These are phyloP conservation scores for Piaya cayana DNA, from an alignment of 2,113 vertebrate species.

Conservation along the genomic window DNA sequence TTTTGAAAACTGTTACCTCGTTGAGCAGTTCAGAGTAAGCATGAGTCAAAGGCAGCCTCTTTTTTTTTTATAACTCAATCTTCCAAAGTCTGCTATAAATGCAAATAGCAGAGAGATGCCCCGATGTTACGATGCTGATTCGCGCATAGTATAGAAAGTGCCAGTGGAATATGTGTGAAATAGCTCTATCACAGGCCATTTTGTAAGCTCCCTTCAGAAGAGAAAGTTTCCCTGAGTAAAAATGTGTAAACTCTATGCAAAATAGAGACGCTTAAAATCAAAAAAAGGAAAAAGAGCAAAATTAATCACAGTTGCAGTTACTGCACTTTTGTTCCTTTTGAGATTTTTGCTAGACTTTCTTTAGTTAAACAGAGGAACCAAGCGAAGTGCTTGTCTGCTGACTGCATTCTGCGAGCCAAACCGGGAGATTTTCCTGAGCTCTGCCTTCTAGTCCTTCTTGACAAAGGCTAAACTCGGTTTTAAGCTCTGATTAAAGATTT, in stretches of 20 bases:
- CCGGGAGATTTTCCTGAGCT: not conserved
- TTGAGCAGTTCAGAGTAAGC: constrained; percentile 8
- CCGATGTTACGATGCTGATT: constrained; percentile 68
- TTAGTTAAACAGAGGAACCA: not conserved
- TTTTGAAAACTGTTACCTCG: constrained; percentile 31
- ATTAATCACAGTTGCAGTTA: not conserved
- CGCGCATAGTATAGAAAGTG: constrained; percentile 49
- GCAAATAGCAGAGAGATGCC: constrained; percentile 52
- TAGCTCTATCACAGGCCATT: constrained; percentile 53
- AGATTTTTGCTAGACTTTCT: not conserved
- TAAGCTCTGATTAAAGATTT: not conserved
- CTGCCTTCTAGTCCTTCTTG: not conserved
- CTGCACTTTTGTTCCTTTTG: not conserved
- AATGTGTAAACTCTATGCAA: constrained; percentile 33
- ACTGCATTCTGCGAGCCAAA: not conserved
- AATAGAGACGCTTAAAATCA: not conserved
- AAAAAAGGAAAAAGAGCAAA: not conserved
- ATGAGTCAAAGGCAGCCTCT: constrained; percentile 54
- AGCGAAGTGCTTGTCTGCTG: not conserved
- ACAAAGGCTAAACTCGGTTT: not conserved
- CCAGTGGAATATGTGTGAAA: constrained; percentile 66
- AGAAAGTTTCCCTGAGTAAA: constrained; percentile 55
- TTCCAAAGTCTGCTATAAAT: constrained; percentile 72
- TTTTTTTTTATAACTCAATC: constrained; percentile 62
- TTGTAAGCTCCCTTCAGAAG: constrained; percentile 46